Base-by-base conservation (phyloP, 2,888 invertebrate genomes). In the Steromphala cineraria region DNA sequence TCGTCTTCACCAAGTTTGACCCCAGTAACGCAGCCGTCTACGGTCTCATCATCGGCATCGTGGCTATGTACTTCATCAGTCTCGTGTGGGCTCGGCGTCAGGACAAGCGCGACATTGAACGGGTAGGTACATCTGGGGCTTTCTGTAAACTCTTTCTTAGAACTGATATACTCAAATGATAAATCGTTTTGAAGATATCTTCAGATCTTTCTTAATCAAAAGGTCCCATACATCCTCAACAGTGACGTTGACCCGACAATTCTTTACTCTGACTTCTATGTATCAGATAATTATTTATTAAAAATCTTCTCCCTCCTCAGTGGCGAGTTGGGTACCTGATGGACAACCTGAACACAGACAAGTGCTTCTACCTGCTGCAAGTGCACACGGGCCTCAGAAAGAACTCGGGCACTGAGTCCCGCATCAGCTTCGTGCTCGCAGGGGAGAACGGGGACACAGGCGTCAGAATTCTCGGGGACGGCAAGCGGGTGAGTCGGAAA, bases 21-120 rank as follows among this genome's bases (percentile, higher is more conserved):
- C 85, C 91, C 71, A 80, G 85, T 53, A 90, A 91, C 81, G 94
- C 94, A 80, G 88, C 93, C 0, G 92, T 92, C 17, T 91, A 93
- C 78, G 92, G 92, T 78, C 83, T 89, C 13, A 88, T 93, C 0
- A 85, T 92, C 55, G 87, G 92, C 24, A 80, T 92, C n/a, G 76
- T 90, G 0, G 81, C 92, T 0, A 78, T 88, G 4, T 83, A 92
- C 19, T 88, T 89, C 80, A 62, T 92, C 2, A 31, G 92, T 0
- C 76, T 92, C 36, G 62, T 92, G n/a, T 90, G 93, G 82, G 92
- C 91, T 80, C 89, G 92, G 13, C 84, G 88, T 40, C 89, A 92
- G 78, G 94, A 94, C 83, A 90, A 86, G 40, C 88, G 86, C 67
- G 92, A 92, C 56, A 83, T 87, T 31, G 81, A 88, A 17, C 87